Base-by-base conservation (phyloP, 2,797 vertebrate species). In the Tragopan temminckii region DNA sequence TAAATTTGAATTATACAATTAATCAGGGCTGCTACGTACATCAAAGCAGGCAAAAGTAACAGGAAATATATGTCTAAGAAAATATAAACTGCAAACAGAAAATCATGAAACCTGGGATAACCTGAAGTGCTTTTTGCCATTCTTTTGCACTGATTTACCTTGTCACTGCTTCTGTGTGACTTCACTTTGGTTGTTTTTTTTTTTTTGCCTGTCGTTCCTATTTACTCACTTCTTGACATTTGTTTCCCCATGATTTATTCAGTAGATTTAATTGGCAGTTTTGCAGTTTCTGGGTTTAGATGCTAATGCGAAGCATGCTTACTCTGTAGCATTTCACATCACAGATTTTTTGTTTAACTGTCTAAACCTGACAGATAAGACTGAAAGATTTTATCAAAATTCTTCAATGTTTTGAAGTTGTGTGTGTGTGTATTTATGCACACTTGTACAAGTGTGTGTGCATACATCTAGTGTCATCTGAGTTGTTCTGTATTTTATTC, bases 81-180 rank as follows among this genome's bases (percentile, higher is more conserved):
- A 66, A 89, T 78, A 11, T 19, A 69, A 7, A 55, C 59, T 16
- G 19, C 21, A 48, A 85, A 46, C 7, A 64, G 52, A 77, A 71
- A 69, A 66, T 9, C 42, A 13, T 70, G 62, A 79, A 87, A 67
- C 89, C 52, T 76, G 50, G 45, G 66, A 85, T 94, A 89, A 83
- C 31, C 46, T 52, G 21, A 87, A 90, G 61, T 69, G 35, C 29
- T 58, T 80, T 88, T 87, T 85, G 52, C 35, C 19, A 0, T 82
- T 77, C 61, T 50, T 90, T 78, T 83, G 72, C 69, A 57, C 59
- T 80, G 72, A 94, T 95, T 75, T 89, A 36, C 27, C 87, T 80
- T 96, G 94, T 94, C 90, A 80, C 25, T 90, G 35, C 72, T 94
- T 94, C 94, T 79, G 68, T 75, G 43, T 72, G 79, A 81, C 50